phyloP scores from a whole-genome alignment of 2,113 vertebrate species.

The Oxygymnocypris stewartii region DNA sequence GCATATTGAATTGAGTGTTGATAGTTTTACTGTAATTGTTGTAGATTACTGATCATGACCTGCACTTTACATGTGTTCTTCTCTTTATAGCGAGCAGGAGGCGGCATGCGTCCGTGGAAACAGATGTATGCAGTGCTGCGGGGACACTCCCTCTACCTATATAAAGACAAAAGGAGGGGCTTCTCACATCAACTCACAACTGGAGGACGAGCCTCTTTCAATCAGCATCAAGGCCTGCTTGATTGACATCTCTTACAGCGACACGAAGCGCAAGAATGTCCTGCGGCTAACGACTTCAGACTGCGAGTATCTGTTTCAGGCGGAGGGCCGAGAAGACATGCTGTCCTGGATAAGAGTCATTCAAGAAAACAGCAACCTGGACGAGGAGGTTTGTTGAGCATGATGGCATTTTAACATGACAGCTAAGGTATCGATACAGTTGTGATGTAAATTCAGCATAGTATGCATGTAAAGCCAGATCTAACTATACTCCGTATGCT shows the following conservation, averaged over 20 bases:
- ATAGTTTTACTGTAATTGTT: background rate
- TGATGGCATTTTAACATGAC: background rate
- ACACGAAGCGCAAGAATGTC: constrained; percentile 97
- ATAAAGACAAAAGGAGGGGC: constrained; percentile 90
- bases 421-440: background rate
- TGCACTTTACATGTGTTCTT: background rate
- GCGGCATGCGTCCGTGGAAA: constrained; percentile 93
- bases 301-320: constrained; percentile 95
- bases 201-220: constrained; percentile 85
- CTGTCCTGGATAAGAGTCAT: constrained; percentile 94
- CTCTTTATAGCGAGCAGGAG: constrained; percentile 81
- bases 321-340: constrained; percentile 96
- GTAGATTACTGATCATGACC: background rate
- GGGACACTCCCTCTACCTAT: constrained; percentile 88
- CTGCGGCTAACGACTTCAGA: constrained; percentile 94
- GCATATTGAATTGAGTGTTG: background rate
- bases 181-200: constrained; percentile 73
- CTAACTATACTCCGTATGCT: background rate
- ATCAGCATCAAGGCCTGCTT: constrained; percentile 94
- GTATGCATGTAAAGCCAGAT: background rate
- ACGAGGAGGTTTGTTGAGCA: constrained; percentile 82
- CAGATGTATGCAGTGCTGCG: constrained; percentile 91
- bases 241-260: constrained; percentile 97
- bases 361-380: constrained; percentile 91
- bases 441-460: background rate